phyloP scores from a whole-genome alignment of 2,888 invertebrate genomes.

The Plagiodera versicolora region DNA sequence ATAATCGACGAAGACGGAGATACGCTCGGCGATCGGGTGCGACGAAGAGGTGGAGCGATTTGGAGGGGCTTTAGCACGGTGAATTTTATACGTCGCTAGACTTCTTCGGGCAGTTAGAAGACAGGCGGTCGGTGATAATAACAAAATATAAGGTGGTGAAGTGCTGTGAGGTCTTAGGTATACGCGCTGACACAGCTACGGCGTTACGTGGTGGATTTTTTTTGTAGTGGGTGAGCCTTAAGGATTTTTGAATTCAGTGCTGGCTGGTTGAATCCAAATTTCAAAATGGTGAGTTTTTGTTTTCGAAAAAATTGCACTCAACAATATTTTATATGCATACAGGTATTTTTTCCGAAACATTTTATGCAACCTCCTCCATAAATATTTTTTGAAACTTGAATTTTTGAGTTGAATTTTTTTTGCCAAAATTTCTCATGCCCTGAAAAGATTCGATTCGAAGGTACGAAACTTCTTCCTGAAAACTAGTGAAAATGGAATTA shows the following conservation, averaged over 20 bases:
- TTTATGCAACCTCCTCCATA: too few relatives aligned
- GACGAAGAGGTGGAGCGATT: slow-evolving; percentile 26
- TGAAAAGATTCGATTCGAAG: too few relatives aligned
- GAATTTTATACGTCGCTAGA: slow-evolving; percentile 40
- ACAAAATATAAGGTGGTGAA: slow-evolving; percentile 21
- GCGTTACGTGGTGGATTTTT: slow-evolving; percentile 1
- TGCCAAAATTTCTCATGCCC: too few relatives aligned
- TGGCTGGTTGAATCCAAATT: slow-evolving; percentile 6
- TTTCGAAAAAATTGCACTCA: too few relatives aligned
- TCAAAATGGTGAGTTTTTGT: slow-evolving; percentile 29
- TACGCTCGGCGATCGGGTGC: slow-evolving; percentile 17
- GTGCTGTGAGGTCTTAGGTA: slow-evolving; percentile 17
- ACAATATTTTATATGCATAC: too few relatives aligned
- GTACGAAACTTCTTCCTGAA: too few relatives aligned
- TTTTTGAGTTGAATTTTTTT: too few relatives aligned
- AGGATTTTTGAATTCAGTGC: slow-evolving; percentile 24
- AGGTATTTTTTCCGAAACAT: too few relatives aligned
- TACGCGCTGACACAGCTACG: slow-evolving; percentile 17
- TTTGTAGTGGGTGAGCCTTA: slow-evolving; percentile 33
- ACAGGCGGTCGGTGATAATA: slow-evolving; percentile 28
- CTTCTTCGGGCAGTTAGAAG: slow-evolving; percentile 37
- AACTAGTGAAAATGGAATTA: too few relatives aligned
- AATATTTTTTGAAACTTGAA: too few relatives aligned
- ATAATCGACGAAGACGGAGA: slow-evolving; percentile 28
- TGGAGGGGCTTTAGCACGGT: slow-evolving; percentile 42